These are phyloP conservation scores for Ia io DNA, from an alignment of 2,113 vertebrate species.

Conservation along the genomic window DNA sequence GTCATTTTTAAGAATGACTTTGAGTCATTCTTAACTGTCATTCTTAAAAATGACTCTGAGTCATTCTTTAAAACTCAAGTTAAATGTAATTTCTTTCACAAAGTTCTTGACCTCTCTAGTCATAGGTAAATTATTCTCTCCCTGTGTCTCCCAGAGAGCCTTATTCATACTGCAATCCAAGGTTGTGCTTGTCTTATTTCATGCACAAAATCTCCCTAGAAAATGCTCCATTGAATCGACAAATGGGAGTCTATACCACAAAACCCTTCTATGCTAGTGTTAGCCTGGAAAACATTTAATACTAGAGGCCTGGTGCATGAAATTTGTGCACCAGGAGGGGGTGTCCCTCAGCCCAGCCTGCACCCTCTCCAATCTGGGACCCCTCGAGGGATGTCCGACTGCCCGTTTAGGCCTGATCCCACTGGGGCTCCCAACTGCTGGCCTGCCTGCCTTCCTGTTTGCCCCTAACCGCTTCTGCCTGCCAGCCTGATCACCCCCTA, in stretches of 20 bases:
- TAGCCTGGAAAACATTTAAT: not conserved
- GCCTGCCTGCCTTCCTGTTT: too few species aligned
- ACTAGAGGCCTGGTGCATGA: too few species aligned
- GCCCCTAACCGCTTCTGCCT: too few species aligned
- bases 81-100: not conserved
- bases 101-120: not conserved
- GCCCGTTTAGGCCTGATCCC: too few species aligned
- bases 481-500: too few species aligned
- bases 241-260: not conserved
- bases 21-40: not conserved
- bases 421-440: too few species aligned
- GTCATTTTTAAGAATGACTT: slow-evolving; percentile 23
- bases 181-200: not conserved
- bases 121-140: not conserved
- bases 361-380: too few species aligned
- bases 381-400: too few species aligned
- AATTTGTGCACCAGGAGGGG: too few species aligned
- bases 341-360: too few species aligned
- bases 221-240: not conserved
- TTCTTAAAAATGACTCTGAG: slow-evolving; percentile 21
- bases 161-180: not conserved
- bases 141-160: not conserved
- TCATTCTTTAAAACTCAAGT: slow-evolving; percentile 32
- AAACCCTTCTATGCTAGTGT: not conserved
- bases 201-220: not conserved